Evolutionary conservation across 2,888 invertebrate genomes (phyloP).

Genomic region (Cantharis rufa): DNA sequence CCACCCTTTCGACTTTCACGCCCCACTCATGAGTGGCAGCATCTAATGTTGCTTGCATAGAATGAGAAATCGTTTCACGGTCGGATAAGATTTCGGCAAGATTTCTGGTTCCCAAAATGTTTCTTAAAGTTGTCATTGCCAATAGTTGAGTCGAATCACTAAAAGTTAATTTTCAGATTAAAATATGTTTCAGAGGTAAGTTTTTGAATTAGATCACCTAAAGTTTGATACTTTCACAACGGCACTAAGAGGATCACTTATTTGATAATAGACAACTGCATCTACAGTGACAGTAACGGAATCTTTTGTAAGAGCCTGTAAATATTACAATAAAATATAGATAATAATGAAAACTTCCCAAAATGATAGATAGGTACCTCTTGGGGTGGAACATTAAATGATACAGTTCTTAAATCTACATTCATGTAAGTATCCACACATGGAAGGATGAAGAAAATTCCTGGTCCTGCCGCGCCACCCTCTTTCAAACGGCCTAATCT

Average conservation of each 20-base stretch:
- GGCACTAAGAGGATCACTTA: slow-evolving; percentile 77
- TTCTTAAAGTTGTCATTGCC: slow-evolving; percentile 83
- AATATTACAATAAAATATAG: neutral
- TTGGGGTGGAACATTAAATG: slow-evolving; percentile 96
- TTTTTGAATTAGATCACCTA: slow-evolving; percentile 56
- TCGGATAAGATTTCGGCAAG: slow-evolving; percentile 91
- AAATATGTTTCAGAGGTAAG: neutral
- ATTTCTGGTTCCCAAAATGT: slow-evolving; percentile 90
- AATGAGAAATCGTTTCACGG: slow-evolving; percentile 86
- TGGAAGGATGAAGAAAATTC: slow-evolving; percentile 91
- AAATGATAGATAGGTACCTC: slow-evolving; percentile 66
- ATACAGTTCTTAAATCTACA: slow-evolving; percentile 90
- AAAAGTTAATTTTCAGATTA: slow-evolving; percentile 36
- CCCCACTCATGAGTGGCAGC: slow-evolving; percentile 93
- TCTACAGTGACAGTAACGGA: slow-evolving; percentile 94
- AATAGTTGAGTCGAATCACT: slow-evolving; percentile 82
- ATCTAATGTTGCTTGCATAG: slow-evolving; percentile 85
- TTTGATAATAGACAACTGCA: slow-evolving; percentile 84
- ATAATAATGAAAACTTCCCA: neutral
- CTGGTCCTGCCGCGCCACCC: slow-evolving; percentile 81
- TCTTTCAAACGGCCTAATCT: slow-evolving; percentile 76
- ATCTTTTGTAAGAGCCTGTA: slow-evolving; percentile 85
- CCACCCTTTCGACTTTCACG: slow-evolving; percentile 91
- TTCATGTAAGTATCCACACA: slow-evolving; percentile 92
- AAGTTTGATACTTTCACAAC: slow-evolving; percentile 77